phyloP scores from a whole-genome alignment of 1,140 invertebrate species.

The Drosophila suzukii region DNA sequence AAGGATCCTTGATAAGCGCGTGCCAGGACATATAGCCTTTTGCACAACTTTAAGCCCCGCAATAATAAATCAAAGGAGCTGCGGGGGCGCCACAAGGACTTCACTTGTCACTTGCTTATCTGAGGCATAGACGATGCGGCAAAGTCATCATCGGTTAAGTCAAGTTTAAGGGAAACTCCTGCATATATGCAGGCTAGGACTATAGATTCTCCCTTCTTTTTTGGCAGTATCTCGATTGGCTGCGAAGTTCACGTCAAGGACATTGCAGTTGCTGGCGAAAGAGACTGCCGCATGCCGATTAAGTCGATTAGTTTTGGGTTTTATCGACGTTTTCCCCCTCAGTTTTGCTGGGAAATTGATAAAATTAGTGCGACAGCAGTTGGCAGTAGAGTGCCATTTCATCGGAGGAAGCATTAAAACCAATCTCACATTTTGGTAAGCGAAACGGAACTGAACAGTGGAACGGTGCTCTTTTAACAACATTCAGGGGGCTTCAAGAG shows the following conservation, averaged over 20 bases:
- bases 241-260: conserved; percentile 67
- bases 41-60: conserved; percentile 67
- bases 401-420: conserved; percentile 20
- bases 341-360: conserved; percentile 62
- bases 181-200: conserved; percentile 37
- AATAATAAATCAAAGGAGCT: conserved; percentile 78
- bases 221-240: conserved; percentile 19
- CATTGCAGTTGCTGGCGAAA: conserved; percentile 53
- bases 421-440: conserved; percentile 19
- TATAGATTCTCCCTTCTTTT: background rate
- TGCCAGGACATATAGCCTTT: conserved; percentile 61
- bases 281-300: conserved; percentile 52
- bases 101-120: conserved; percentile 60
- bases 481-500: background rate
- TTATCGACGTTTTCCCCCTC: conserved; percentile 44
- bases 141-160: conserved; percentile 55
- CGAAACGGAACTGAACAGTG: conserved; percentile 22
- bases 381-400: conserved; percentile 12
- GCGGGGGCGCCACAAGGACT: conserved; percentile 10
- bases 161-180: conserved; percentile 1
- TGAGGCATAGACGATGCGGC: conserved; percentile 53
- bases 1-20: conserved; percentile 57
- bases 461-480: background rate
- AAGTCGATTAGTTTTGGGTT: conserved; percentile 59
- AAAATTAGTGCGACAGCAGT: conserved; percentile 57